Conservation (phyloP, 2,113 vertebrate genomes). For the Anolis carolinensis region DNA sequence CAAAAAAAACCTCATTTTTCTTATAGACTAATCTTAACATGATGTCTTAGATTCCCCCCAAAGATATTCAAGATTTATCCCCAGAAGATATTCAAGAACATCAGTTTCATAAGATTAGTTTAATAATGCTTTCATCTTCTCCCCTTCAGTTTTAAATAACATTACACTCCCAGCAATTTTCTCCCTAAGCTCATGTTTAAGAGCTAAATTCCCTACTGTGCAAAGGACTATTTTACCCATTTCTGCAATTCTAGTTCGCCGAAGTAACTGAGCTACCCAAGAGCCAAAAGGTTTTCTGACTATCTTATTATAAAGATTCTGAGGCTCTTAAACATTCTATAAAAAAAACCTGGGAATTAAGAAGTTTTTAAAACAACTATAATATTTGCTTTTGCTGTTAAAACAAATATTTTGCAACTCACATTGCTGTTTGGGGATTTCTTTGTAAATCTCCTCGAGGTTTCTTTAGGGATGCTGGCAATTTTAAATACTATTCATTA, state of each 20-base stretch:
- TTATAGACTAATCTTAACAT: constrained; percentile 11
- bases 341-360: constrained; percentile 17
- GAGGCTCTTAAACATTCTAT: constrained; percentile 30
- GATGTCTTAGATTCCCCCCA: not conserved
- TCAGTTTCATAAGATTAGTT: constrained; percentile 14
- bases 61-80: not conserved
- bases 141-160: constrained; percentile 33
- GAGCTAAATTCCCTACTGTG: constrained; percentile 12
- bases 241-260: constrained; percentile 5
- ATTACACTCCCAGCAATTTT: constrained; percentile 3
- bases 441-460: constrained; percentile 41
- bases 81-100: not conserved
- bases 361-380: constrained; percentile 56
- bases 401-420: not conserved
- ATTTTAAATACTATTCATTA: not conserved
- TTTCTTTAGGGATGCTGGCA: constrained; percentile 4
- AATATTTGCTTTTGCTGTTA: constrained; percentile 56
- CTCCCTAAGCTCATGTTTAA: not conserved
- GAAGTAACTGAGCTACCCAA: constrained; percentile 13
- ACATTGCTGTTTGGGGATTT: not conserved
- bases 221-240: not conserved
- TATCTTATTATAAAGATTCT: not conserved
- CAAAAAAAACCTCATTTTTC: constrained; percentile 3
- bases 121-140: constrained; percentile 33
- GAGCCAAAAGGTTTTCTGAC: not conserved